Base-by-base conservation (phyloP, 1,140 invertebrate genomes). In the Sarcophaga bullata region DNA sequence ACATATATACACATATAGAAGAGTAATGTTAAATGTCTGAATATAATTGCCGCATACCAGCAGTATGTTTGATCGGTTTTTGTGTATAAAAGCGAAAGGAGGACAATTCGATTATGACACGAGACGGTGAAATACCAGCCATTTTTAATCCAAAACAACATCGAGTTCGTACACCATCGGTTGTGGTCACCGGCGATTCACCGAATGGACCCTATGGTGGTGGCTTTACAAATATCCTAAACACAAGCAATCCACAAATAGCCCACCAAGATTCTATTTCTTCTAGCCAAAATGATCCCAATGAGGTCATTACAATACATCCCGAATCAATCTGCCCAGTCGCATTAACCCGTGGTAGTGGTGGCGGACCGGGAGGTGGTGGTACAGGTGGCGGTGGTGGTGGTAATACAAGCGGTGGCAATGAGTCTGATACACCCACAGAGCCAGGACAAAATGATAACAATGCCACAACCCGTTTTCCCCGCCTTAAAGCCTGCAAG, bases 71-170 rank as follows among this genome's bases (percentile, higher is more conserved):
- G 82, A 47, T 49, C 75, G 47, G 46, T 78, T 37, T 46, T 82
- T 78, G 37, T 17, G 48, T 58, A 52, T 11, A n/a, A 13, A 73
- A 49, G 17, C 17, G 17, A 73, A 19, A n/a, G n/a, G 50, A 37
- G 68, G 83, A 81, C 85, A 85, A 84, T 84, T 19, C 15, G 7
- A 87, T 86, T 19, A 90, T 90, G 89, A 90, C 89, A 81, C 87
- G 92, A 84, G 93, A 94, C 91, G 93, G 93, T 83, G 94, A 95
- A 88, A 93, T 95, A 88, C 93, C 94, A 80, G 94, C 94, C 84
- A 95, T 95, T 86, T 95, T 95, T 87, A 94, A 95, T 90, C 94
- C 94, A 49, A 93, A 94, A 87, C 91, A 78, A 25, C 75, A 78
- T 78, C 91, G 94, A 83, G 93, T 93, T 81, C 92, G 94, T 80